phyloP scores from a whole-genome alignment of 2,797 vertebrate genomes.

The Nyctalus aviator region DNA sequence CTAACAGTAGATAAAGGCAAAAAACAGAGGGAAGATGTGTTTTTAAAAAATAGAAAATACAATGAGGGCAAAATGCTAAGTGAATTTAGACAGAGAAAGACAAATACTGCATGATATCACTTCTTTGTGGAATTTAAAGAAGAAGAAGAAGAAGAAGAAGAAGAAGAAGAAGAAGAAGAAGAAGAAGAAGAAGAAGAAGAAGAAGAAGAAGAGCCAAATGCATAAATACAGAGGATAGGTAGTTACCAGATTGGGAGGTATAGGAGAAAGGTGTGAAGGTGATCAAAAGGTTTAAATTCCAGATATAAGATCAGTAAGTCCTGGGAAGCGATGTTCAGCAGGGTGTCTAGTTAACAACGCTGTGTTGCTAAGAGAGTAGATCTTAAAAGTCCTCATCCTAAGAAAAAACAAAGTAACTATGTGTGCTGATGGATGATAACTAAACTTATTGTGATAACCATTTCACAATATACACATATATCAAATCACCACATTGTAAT shows the following conservation, averaged over 20 bases:
- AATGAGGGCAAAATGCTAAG: neutral
- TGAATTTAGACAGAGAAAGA: neutral
- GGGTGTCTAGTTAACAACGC: neutral
- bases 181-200: no score
- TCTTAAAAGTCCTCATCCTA: neutral
- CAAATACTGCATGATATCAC: neutral
- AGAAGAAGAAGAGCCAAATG: neutral
- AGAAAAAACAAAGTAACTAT: neutral
- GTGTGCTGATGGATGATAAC: neutral
- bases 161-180: neutral
- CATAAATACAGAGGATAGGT: neutral
- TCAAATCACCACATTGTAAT: neutral
- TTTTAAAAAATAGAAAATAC: neutral
- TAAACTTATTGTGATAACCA: neutral
- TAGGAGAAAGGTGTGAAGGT: neutral
- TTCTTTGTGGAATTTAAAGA: neutral
- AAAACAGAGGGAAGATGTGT: neutral
- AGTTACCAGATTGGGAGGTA: neutral
- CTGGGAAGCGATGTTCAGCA: neutral
- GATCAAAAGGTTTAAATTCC: neutral
- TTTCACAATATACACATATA: neutral
- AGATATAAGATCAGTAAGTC: neutral
- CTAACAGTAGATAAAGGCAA: neutral
- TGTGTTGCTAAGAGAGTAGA: neutral
- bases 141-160: no score